These are phyloP conservation scores for Podiceps cristatus DNA, from an alignment of 2,113 vertebrate species.

Conservation along the genomic window DNA sequence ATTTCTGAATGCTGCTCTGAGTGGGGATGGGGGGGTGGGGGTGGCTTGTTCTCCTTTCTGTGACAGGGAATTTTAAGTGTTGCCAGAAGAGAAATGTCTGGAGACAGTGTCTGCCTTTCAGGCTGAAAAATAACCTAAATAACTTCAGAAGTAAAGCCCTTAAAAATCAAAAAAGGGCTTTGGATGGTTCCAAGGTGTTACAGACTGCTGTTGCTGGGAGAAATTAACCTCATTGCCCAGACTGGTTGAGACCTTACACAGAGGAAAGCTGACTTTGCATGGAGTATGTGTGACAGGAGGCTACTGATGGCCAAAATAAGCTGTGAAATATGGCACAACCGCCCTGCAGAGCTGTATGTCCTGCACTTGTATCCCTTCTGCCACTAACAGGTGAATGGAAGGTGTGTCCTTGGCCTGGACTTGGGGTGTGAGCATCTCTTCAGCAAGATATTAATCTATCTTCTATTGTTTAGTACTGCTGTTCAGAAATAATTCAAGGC, in stretches of 20 bases:
- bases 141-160: background rate
- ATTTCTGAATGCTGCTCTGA: background rate
- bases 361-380: background rate
- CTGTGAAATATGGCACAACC: background rate
- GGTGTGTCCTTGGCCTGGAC: background rate
- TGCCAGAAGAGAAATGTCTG: background rate
- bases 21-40: background rate
- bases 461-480: background rate
- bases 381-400: background rate
- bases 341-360: background rate
- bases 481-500: background rate
- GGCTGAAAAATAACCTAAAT: background rate
- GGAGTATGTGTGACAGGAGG: background rate
- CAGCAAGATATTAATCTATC: background rate
- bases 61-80: background rate
- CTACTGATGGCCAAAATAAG: background rate
- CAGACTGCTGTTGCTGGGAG: background rate
- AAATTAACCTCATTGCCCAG: background rate
- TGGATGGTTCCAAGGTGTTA: background rate
- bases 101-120: background rate
- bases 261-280: background rate
- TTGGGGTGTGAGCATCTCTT: background rate
- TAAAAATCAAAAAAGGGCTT: background rate
- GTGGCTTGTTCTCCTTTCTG: background rate
- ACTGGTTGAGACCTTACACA: background rate